Evolutionary conservation across 2,113 vertebrate genomes (phyloP).

Genomic region (Petaurus breviceps): DNA sequence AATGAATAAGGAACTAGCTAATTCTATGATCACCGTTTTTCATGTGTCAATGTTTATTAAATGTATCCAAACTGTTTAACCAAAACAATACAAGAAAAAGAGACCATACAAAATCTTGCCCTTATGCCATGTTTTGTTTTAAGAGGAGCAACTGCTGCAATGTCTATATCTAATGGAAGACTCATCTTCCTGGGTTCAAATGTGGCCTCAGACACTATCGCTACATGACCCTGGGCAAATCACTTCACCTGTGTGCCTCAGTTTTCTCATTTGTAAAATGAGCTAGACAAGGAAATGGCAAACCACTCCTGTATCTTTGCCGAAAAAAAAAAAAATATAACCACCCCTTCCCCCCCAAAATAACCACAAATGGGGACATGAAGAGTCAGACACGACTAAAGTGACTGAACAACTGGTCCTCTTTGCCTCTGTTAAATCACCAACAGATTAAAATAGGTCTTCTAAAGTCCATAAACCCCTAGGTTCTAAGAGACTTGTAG

Average conservation of each 20-base stretch:
- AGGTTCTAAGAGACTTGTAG: background rate
- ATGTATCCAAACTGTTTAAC: slow-evolving; percentile 63
- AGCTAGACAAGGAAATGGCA: too few relatives aligned
- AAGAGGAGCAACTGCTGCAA: too few relatives aligned
- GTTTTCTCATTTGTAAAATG: too few relatives aligned
- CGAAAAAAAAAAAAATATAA: too few relatives aligned
- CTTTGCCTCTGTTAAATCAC: background rate
- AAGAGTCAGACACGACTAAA: too few relatives aligned
- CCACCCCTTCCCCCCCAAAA: too few relatives aligned
- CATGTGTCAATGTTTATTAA: slow-evolving; percentile 71
- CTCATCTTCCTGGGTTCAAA: too few relatives aligned
- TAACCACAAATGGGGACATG: too few relatives aligned
- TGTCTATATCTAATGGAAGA: background rate
- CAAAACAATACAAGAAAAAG: slow-evolving; percentile 60
- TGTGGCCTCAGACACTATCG: too few relatives aligned
- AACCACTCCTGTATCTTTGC: too few relatives aligned
- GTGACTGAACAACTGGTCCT: background rate
- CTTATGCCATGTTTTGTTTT: slow-evolving; percentile 57
- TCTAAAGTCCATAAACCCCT: background rate
- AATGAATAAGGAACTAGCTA: slow-evolving; percentile 70
- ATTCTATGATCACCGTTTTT: slow-evolving; percentile 71
- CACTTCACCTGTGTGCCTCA: too few relatives aligned
- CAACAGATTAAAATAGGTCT: background rate
- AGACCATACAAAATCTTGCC: slow-evolving; percentile 42
- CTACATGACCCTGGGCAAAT: too few relatives aligned